phyloP scores from a whole-genome alignment of 2,113 vertebrate species.

The Cheilinus undulatus region DNA sequence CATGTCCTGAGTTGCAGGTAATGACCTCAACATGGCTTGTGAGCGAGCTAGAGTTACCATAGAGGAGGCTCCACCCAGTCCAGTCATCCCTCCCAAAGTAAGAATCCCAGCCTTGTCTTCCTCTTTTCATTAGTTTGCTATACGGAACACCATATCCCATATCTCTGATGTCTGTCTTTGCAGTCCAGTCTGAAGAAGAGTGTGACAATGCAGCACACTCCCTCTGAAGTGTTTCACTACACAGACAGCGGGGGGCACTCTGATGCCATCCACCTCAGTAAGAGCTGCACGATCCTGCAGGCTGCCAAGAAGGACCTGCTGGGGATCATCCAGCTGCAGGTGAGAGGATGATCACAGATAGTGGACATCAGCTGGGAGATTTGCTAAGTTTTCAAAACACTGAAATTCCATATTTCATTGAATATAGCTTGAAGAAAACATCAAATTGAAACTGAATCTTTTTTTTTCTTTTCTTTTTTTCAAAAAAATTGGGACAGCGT shows the following conservation, averaged over 20 bases:
- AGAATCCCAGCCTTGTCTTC: background rate
- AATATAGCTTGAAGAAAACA: too few species aligned
- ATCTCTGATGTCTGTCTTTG: constrained; percentile 14
- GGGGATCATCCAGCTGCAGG: constrained; percentile 90
- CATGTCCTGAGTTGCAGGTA: constrained; percentile 54
- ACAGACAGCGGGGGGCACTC: constrained; percentile 74
- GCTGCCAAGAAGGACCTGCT: constrained; percentile 93
- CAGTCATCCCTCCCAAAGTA: constrained; percentile 84
- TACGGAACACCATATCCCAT: background rate
- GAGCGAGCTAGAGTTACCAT: constrained; percentile 85
- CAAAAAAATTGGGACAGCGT: too few species aligned
- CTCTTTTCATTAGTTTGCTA: background rate
- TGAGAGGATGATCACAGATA: constrained; percentile 60
- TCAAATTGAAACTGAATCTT: too few species aligned
- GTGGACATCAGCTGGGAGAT: background rate
- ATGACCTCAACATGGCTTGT: constrained; percentile 87
- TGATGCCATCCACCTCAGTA: constrained; percentile 77
- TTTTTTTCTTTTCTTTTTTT: too few species aligned
- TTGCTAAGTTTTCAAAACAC: background rate
- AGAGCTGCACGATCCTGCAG: constrained; percentile 85
- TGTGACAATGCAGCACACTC: constrained; percentile 86
- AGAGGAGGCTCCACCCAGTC: constrained; percentile 79
- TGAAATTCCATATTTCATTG: too few species aligned
- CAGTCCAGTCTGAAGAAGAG: constrained; percentile 90
- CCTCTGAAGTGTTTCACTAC: constrained; percentile 87